A percentile compares a stretch with the other conserved stretches of the same genome.
Conservation (phyloP, 1,140 invertebrate species). For the Lepidurus couesii region DNA sequence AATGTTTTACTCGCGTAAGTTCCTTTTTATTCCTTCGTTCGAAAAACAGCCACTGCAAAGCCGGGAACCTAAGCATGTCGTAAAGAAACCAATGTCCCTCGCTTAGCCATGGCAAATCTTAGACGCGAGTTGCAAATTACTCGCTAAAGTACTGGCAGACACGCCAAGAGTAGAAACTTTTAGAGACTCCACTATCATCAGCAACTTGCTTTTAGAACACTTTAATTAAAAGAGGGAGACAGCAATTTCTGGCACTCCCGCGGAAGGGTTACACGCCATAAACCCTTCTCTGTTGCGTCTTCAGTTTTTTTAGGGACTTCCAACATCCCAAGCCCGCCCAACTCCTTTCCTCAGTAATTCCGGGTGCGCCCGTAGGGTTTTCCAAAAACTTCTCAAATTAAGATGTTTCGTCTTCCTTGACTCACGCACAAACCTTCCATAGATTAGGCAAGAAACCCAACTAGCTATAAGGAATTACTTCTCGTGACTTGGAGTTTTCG, state of each 20-base stretch:
- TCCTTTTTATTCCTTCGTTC: neutral
- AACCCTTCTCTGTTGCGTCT: neutral
- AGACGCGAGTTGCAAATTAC: neutral
- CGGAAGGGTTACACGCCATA: neutral
- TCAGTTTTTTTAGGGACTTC: no score
- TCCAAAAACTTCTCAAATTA: no score
- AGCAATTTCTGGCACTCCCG: neutral
- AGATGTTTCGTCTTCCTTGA: no score
- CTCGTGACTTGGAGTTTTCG: no score
- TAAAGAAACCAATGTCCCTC: neutral
- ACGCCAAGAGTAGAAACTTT: neutral
- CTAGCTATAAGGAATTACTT: no score
- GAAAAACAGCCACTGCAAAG: no score
- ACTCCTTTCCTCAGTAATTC: no score
- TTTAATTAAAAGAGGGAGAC: neutral
- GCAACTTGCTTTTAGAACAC: neutral
- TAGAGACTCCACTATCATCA: neutral
- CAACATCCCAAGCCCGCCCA: no score
- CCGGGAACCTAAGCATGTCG: no score
- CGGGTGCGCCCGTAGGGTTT: no score
- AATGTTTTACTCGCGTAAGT: conserved; percentile 28
- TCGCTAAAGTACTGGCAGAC: neutral
- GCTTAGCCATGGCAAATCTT: neutral
- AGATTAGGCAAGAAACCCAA: no score
- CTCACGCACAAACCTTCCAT: no score